phyloP scores from a whole-genome alignment of 2,888 invertebrate genomes.

The Dryobota labecula region DNA sequence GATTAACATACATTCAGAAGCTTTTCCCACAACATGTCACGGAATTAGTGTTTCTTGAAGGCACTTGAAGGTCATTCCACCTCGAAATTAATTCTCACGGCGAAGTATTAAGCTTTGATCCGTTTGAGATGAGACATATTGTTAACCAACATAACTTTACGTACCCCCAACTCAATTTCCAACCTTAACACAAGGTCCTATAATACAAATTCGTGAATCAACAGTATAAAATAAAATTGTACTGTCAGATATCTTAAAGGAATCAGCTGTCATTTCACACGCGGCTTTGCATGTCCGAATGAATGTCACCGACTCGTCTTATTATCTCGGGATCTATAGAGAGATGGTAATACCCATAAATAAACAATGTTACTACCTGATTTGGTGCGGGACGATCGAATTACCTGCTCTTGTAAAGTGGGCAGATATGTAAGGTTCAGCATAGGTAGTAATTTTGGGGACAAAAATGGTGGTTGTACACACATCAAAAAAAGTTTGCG shows the following conservation, averaged over 20 bases:
- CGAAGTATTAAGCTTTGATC: slow-evolving; percentile 82
- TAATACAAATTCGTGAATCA: slow-evolving; percentile 47
- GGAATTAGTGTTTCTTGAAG: slow-evolving; percentile 77
- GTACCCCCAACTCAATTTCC: slow-evolving; percentile 38
- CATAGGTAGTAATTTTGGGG: background rate
- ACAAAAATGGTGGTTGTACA: background rate
- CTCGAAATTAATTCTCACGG: slow-evolving; percentile 87
- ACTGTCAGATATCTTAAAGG: slow-evolving; percentile 75
- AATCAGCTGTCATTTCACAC: slow-evolving; percentile 87
- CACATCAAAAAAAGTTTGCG: no score
- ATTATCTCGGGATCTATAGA: slow-evolving; percentile 62
- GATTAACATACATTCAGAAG: slow-evolving; percentile 68
- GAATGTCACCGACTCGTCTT: slow-evolving; percentile 73
- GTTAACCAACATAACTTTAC: slow-evolving; percentile 67
- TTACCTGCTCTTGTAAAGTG: slow-evolving; percentile 18
- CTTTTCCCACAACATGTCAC: slow-evolving; percentile 82
- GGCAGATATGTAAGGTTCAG: slow-evolving; percentile 11
- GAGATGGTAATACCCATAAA: slow-evolving; percentile 53
- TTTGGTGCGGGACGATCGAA: slow-evolving; percentile 8
- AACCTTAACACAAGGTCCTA: slow-evolving; percentile 64
- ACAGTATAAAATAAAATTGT: slow-evolving; percentile 55
- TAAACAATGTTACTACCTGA: slow-evolving; percentile 49
- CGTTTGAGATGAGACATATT: slow-evolving; percentile 80
- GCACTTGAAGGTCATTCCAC: slow-evolving; percentile 83
- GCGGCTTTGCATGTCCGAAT: slow-evolving; percentile 79